Percentiles rank a stretch among this genome's conserved stretches.
phyloP scores from a whole-genome alignment of 2,797 vertebrate genomes.

The Lacerta viridis region DNA sequence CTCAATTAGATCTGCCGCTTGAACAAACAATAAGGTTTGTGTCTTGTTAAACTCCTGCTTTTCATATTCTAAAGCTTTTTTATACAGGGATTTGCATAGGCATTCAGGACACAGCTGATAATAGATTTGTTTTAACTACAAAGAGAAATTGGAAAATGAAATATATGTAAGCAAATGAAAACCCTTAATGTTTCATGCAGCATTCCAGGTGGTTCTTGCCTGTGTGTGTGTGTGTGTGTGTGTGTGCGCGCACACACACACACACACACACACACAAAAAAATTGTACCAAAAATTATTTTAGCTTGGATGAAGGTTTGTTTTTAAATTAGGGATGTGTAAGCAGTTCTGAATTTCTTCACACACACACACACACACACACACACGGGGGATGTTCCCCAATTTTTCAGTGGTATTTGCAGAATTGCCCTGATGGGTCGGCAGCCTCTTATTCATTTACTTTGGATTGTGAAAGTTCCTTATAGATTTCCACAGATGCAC shows the following conservation, averaged over 20 bases:
- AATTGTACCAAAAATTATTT: not conserved
- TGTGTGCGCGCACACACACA: too few relatives aligned
- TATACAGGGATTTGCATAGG: slow-evolving; percentile 61
- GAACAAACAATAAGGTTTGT: slow-evolving; percentile 60
- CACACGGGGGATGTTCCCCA: not conserved
- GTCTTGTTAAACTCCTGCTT: slow-evolving; percentile 69
- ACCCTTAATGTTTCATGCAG: slow-evolving; percentile 35
- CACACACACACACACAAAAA: not conserved
- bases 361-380: too few relatives aligned
- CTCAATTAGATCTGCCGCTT: slow-evolving; percentile 65
- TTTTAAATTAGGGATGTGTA: not conserved
- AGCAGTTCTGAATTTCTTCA: not conserved
- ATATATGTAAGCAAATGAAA: slow-evolving; percentile 61
- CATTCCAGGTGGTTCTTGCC: slow-evolving; percentile 37
- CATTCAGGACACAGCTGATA: slow-evolving; percentile 57
- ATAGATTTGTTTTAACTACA: slow-evolving; percentile 54
- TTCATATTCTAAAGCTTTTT: slow-evolving; percentile 64
- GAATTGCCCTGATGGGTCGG: not conserved
- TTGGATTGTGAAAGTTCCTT: not conserved
- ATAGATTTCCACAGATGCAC: not conserved
- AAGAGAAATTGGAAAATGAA: slow-evolving; percentile 50
- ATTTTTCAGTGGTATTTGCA: not conserved
- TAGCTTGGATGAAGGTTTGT: not conserved
- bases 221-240: not conserved
- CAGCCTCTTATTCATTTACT: not conserved